A percentile compares a stretch with the other conserved stretches of the same genome.
Evolutionary conservation across 2,113 vertebrate genomes (phyloP).

Genomic region (Nycticorax nycticorax): DNA sequence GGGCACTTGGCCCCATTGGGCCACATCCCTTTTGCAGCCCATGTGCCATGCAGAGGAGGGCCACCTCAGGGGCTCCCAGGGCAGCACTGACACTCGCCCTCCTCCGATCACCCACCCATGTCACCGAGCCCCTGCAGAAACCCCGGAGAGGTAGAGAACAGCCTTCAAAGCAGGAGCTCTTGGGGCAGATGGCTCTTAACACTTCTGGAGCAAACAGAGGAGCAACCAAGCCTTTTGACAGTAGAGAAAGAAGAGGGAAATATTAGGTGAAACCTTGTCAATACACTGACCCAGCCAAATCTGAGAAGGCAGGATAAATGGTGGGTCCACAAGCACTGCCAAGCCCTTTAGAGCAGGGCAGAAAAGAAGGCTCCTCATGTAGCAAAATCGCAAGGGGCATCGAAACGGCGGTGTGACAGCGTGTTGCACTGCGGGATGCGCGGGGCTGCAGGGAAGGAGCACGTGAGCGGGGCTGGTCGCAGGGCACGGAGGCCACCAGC

Average conservation of each 20-base stretch:
- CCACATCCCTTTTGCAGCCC: neutral
- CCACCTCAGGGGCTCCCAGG: neutral
- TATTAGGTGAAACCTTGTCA: neutral
- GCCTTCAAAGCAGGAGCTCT: neutral
- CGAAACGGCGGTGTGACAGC: accelerated
- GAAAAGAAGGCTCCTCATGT: neutral
- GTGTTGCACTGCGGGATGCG: accelerated
- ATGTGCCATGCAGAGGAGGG: neutral
- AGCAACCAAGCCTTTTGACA: neutral
- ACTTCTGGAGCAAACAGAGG: neutral
- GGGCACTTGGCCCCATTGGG: neutral
- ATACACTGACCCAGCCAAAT: neutral
- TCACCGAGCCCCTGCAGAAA: neutral
- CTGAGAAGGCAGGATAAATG: neutral
- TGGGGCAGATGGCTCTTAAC: neutral
- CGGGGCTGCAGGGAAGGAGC: neutral
- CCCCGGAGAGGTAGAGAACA: neutral
- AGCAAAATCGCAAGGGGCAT: neutral
- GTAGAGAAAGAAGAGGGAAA: neutral
- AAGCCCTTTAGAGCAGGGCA: neutral
- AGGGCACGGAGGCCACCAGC: accelerated
- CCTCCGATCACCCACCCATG: accelerated
- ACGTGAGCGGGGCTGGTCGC: accelerated
- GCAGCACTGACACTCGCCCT: accelerated
- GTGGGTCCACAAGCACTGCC: neutral